A percentile compares a stretch with the other conserved stretches of the same genome.
Evolutionary conservation across 2,797 vertebrate species (phyloP).

Genomic region (Ataeniobius toweri): DNA sequence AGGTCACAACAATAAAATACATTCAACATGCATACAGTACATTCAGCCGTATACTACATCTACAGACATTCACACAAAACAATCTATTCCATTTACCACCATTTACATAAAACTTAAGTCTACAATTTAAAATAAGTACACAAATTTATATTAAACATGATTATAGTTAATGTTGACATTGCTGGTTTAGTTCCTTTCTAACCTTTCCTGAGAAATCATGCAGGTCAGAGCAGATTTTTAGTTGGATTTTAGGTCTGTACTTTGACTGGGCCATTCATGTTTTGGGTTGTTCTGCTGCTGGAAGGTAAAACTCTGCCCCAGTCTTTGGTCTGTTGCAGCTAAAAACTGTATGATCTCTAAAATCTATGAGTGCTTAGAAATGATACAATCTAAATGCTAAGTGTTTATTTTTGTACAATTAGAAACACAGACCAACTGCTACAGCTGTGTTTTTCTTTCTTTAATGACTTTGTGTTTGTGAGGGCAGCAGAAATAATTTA

Average conservation of each 20-base stretch:
- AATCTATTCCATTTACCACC: no score
- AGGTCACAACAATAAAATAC: no score
- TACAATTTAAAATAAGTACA: no score
- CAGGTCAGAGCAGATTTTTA: neutral
- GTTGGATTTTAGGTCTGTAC: neutral
- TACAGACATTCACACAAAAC: no score
- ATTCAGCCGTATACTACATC: no score
- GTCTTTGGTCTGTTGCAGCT: neutral
- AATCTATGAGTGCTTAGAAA: neutral
- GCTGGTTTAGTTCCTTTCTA: no score
- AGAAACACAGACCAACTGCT: neutral
- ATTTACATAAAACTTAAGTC: no score
- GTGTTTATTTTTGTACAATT: neutral
- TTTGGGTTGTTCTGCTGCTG: neutral
- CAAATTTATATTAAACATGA: no score
- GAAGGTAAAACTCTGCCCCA: neutral
- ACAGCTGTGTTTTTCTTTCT: neutral
- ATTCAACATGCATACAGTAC: no score
- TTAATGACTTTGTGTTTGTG: conserved; percentile 14
- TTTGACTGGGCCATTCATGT: conserved; percentile 1
- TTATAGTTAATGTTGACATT: no score
- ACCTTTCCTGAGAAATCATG: no score
- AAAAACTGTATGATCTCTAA: no score
- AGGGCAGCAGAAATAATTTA: conserved; percentile 1
- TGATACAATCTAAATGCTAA: neutral